Evolutionary conservation across 2,797 vertebrate species (phyloP), one percentile per base, ranked within the genome.

Genomic region (Yasuhikotakia modesta): DNA sequence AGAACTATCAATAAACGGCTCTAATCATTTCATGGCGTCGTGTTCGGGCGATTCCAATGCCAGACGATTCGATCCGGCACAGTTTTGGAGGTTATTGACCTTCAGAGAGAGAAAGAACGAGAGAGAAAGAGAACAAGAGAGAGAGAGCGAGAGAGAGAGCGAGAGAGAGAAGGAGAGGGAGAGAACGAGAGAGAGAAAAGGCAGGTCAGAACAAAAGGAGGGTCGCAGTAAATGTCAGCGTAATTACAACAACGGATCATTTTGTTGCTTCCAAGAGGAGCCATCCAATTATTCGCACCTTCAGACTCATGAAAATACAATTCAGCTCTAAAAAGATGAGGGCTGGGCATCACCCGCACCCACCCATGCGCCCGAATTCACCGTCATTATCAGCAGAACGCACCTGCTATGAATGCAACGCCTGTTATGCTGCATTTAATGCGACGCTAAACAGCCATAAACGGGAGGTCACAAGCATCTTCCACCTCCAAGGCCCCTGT

Each of bases 321-420:
- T 32, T 2, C 14, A 22, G 46, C 43, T 1, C n/a, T 4, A 14
- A 22, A 69, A 70, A 60, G 22, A 70, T 10, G 22, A 27, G 64
- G 13, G 5, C 13, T 30, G 57, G 24, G 2, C 22, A 45, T 69
- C 66, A 73, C 19, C 60, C 39, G 8, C 35, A 39, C 35, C 32
- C 27, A 27, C 27, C 27, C 27, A 27, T 79, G 76, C 64, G 50
- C 65, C 58, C 61, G 53, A 79, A 24, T 68, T 72, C 78, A 73
- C 35, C 24, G 63, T 74, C 70, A 74, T 79, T 79, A 79, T 79
- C 77, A 79, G 63, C 1, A 10, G 43, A 13, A 22, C 50, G 78
- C 71, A 67, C 71, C 65, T 79, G 70, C 57, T 74, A 58, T 61
- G 48, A 68, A 73, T 60, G 71, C 70, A n/a, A 79, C 50, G 55